phyloP scores from a whole-genome alignment of 2,888 invertebrate species.

The Noctua comes region DNA sequence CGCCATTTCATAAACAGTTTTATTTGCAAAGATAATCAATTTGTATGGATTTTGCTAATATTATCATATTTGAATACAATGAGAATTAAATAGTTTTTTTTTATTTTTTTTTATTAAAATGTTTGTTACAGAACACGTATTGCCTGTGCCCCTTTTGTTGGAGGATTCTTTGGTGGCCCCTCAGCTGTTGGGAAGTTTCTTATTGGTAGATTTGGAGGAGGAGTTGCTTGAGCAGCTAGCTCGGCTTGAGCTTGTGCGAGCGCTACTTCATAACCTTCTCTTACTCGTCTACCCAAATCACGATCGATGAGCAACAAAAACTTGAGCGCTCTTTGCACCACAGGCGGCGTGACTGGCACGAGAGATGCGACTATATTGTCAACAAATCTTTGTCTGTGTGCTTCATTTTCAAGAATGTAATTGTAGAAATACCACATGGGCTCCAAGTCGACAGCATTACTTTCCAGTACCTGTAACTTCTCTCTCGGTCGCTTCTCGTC shows the following conservation, averaged over 20 bases:
- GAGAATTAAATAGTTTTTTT: neutral
- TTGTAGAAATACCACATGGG: conserved; percentile 94
- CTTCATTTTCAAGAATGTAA: conserved; percentile 91
- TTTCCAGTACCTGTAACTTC: conserved; percentile 62
- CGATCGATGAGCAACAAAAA: conserved; percentile 94
- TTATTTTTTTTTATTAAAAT: neutral
- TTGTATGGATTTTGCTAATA: neutral
- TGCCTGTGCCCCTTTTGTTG: conserved; percentile 12
- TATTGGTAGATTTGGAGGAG: conserved; percentile 9
- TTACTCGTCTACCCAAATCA: conserved; percentile 93
- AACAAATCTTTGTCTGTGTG: conserved; percentile 61
- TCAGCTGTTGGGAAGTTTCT: conserved; percentile 41
- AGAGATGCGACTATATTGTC: conserved; percentile 28
- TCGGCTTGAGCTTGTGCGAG: conserved; percentile 26
- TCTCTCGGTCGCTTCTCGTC: conserved; percentile 63
- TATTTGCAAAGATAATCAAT: neutral
- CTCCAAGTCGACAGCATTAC: conserved; percentile 66
- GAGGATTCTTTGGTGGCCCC: neutral
- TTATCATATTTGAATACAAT: neutral
- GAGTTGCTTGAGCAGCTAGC: conserved; percentile 28
- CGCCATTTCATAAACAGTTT: neutral
- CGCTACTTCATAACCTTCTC: conserved; percentile 59
- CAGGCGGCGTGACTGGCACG: conserved; percentile 44
- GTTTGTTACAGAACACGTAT: conserved; percentile 6
- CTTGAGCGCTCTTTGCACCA: conserved; percentile 92